Conservation (phyloP, 2,888 invertebrate species). For the Serrognathus titanus region DNA sequence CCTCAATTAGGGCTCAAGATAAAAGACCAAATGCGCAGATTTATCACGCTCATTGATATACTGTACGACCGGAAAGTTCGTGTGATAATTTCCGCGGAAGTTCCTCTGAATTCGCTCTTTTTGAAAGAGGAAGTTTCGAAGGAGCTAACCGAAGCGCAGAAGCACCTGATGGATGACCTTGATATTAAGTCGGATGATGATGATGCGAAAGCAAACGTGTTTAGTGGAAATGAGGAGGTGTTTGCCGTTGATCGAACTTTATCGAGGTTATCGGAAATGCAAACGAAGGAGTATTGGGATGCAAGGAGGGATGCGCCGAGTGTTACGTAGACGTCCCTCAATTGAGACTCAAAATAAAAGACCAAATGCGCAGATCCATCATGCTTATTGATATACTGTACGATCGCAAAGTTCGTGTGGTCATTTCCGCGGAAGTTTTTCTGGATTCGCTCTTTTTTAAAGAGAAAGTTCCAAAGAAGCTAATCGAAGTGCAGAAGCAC, state of each 20-base stretch:
- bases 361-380: slow-evolving; percentile 92
- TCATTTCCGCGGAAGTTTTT: slow-evolving; percentile 78
- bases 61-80: slow-evolving; percentile 90
- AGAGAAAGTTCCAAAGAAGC: slow-evolving; percentile 44
- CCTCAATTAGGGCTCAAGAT: slow-evolving; percentile 76
- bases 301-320: neutral
- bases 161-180: slow-evolving; percentile 93
- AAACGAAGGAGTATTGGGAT: slow-evolving; percentile 90
- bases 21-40: slow-evolving; percentile 87
- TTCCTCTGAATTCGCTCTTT: slow-evolving; percentile 74
- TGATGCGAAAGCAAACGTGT: slow-evolving; percentile 80
- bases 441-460: slow-evolving; percentile 71
- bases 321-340: slow-evolving; percentile 67
- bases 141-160: slow-evolving; percentile 66
- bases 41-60: slow-evolving; percentile 95
- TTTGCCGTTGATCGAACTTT: slow-evolving; percentile 95
- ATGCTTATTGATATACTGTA: slow-evolving; percentile 96
- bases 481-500: slow-evolving; percentile 73
- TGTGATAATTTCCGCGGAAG: slow-evolving; percentile 82
- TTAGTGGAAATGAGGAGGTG: slow-evolving; percentile 96
- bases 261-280: slow-evolving; percentile 94
- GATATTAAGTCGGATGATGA: slow-evolving; percentile 75
- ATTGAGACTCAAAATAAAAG: slow-evolving; percentile 72
- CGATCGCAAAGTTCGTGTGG: slow-evolving; percentile 84
- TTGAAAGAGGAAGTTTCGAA: slow-evolving; percentile 48